A percentile compares a stretch with the other conserved stretches of the same genome.
These are phyloP conservation scores for Hydropotes inermis DNA, from an alignment of 2,113 vertebrate species.

Conservation along the genomic window DNA sequence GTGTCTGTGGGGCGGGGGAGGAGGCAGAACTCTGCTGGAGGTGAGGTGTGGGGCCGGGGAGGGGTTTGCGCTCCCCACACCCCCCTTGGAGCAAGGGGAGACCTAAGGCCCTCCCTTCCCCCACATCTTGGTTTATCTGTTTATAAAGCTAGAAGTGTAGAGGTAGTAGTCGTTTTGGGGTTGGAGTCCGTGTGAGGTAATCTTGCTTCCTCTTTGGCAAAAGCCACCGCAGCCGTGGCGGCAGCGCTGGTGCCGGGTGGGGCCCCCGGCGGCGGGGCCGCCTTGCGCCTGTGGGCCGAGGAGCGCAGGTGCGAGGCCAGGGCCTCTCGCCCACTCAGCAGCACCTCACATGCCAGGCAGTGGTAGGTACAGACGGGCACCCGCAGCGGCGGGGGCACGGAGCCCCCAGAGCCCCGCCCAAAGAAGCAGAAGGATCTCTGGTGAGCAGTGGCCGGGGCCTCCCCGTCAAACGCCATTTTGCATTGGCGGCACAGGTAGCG, in stretches of 20 bases:
- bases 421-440: constrained; percentile 80
- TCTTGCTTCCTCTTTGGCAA: constrained; percentile 85
- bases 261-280: constrained; percentile 48
- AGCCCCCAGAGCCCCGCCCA: constrained; percentile 64
- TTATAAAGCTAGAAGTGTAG: constrained; percentile 84
- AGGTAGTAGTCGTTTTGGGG: constrained; percentile 84
- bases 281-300: constrained; percentile 79
- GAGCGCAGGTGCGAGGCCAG: constrained; percentile 81
- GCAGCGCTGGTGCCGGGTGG: constrained; percentile 67
- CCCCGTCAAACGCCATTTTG: constrained; percentile 80
- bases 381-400: constrained; percentile 73
- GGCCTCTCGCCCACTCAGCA: constrained; percentile 80
- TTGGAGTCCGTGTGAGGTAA: constrained; percentile 83
- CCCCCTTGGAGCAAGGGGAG: constrained; percentile 39
- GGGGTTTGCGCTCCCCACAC: constrained; percentile 41
- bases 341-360: constrained; percentile 83
- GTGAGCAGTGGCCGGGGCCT: constrained; percentile 75
- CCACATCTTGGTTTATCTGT: constrained; percentile 71
- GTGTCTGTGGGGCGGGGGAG: neutral
- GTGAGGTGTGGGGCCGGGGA: constrained; percentile 57
- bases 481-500: constrained; percentile 81
- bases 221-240: constrained; percentile 76
- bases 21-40: constrained; percentile 69
- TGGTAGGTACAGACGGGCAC: constrained; percentile 82
- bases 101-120: neutral